phyloP scores from a whole-genome alignment of 2,888 invertebrate species.

The Prenolepis imparis region DNA sequence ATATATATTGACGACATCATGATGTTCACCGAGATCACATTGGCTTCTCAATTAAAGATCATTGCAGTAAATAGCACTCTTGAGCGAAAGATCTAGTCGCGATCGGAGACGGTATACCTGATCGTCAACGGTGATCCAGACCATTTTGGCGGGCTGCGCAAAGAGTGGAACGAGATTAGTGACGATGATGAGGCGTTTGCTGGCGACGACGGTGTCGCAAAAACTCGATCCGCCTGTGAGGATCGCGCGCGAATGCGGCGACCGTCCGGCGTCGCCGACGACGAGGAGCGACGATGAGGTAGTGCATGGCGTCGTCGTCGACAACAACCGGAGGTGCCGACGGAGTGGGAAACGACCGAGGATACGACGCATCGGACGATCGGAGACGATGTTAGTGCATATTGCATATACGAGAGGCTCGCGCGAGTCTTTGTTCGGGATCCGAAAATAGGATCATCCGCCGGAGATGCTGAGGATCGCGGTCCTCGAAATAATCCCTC shows the following conservation, averaged over 20 bases:
- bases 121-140: conserved; percentile 85
- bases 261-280: neutral
- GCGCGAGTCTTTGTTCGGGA: neutral
- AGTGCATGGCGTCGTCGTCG: neutral
- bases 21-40: conserved; percentile 30
- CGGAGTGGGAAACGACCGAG: neutral
- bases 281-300: neutral
- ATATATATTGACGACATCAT: too few relatives aligned
- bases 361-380: neutral
- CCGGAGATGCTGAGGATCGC: neutral
- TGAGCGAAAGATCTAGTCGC: conserved; percentile 15
- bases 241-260: conserved; percentile 28
- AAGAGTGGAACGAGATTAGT: conserved; percentile 84
- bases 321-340: neutral
- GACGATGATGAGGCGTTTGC: neutral
- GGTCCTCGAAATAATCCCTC: neutral
- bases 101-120: conserved; percentile 79
- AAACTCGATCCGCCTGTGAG: conserved; percentile 29
- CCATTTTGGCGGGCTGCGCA: conserved; percentile 85
- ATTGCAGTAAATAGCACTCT: conserved; percentile 36
- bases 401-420: neutral
- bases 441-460: conserved; percentile 1
- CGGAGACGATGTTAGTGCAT: neutral
- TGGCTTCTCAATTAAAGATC: neutral
- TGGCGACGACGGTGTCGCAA: conserved; percentile 35